phyloP scores from a whole-genome alignment of 1,140 invertebrate genomes.

The Megathymus violae region DNA sequence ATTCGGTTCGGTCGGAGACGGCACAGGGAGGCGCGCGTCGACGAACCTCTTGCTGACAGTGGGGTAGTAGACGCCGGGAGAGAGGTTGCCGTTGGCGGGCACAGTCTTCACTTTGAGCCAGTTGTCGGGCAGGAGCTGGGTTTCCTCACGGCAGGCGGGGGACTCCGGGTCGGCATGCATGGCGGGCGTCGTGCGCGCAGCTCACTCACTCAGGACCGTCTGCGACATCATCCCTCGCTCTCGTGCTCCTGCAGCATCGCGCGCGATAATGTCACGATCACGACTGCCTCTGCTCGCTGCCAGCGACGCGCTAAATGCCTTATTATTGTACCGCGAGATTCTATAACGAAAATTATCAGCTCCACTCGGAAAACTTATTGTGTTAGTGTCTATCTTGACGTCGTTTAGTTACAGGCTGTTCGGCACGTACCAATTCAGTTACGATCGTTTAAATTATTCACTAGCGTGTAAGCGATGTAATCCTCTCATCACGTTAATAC shows the following conservation, averaged over 20 bases:
- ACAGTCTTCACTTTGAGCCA: conserved; percentile 79
- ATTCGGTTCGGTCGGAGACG: conserved; percentile 63
- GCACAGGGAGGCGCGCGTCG: conserved; percentile 60
- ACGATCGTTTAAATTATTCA: not conserved
- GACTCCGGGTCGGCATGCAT: conserved; percentile 80
- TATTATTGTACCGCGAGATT: conserved; percentile 79
- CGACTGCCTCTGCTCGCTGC: conserved; percentile 65
- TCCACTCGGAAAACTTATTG: conserved; percentile 68
- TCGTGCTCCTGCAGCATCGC: conserved; percentile 72
- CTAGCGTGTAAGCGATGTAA: not conserved
- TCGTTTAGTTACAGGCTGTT: conserved; percentile 32
- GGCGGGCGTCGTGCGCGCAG: conserved; percentile 61
- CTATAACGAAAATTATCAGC: conserved; percentile 79
- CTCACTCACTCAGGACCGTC: conserved; percentile 65
- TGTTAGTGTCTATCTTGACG: conserved; percentile 64
- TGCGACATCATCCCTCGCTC: conserved; percentile 70
- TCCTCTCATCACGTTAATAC: not conserved
- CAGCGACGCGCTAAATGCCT: conserved; percentile 71
- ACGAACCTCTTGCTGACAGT: conserved; percentile 78
- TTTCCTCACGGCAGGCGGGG: conserved; percentile 74
- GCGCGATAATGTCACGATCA: conserved; percentile 79
- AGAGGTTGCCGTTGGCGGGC: conserved; percentile 74
- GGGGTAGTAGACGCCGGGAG: conserved; percentile 79
- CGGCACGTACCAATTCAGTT: conserved; percentile 1
- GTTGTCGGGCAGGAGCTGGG: conserved; percentile 76